Base-by-base conservation (phyloP, 1,140 invertebrate species). In the Pantala flavescens region DNA sequence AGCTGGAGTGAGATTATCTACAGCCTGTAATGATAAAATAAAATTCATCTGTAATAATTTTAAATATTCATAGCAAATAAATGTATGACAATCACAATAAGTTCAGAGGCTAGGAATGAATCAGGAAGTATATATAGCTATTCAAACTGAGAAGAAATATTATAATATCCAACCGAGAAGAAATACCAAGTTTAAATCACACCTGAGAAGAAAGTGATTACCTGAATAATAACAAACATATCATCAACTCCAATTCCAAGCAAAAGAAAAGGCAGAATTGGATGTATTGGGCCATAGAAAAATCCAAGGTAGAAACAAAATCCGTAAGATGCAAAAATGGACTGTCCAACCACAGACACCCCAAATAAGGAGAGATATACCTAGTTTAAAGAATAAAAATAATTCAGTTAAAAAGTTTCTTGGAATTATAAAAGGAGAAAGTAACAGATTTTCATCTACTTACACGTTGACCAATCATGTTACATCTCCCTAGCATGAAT, bases 251-350 rank as follows among this genome's bases (percentile, higher is more conserved):
- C 85, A 74, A 86, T 82, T 74, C 87, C 87, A 16, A 88, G 80
- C 3, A 88, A 77, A 3, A 88, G 76, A 78, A 88, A 88, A 23
- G 87, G 87, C 76, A 88, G 80, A 28, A 88, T 84, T 9, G 84
- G 83, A 80, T 88, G 86, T 36, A 88, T 81, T 24, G 86, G 86
- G 10, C 86, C 86, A 77, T 87, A 87, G 5, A 82, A 81, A 70
- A 85, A 82, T 12, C 85, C 85, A 76, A 86, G 79, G 21, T 83
- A 82, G 71, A 83, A 86, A 72, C 85, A 87, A 0, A 88, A 7
- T 21, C 87, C 87, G 77, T 86, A 88, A 0, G 85, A 84, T 23
- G 86, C 82, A 24, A 85, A 75, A 9, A 88, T 82, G 3, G 86
- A 81, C 72, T 86, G 82, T 3, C 84, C 85, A 11, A 88, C 84